Percentiles rank a stretch among this genome's conserved stretches.
Conservation (phyloP, 1,140 invertebrate species). For the Gryon sp. region DNA sequence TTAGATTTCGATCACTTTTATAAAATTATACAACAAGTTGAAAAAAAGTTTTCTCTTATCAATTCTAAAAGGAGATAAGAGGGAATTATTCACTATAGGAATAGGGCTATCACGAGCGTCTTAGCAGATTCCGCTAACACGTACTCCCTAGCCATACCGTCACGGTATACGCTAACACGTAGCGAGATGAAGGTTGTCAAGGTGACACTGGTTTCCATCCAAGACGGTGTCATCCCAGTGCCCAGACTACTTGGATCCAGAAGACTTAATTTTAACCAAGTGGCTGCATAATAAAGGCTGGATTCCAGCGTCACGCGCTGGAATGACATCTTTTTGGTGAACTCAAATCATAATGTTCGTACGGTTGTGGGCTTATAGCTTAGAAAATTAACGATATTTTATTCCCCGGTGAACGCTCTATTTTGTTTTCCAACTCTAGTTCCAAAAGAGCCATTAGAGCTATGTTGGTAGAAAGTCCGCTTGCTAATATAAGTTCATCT, state of each 20-base stretch:
- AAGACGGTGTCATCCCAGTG: no score
- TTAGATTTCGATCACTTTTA: conserved; percentile 22
- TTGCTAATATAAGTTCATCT: conserved; percentile 24
- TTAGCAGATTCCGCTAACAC: conserved; percentile 15
- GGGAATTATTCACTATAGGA: conserved; percentile 19
- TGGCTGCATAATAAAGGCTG: no score
- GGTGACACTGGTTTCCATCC: conserved; percentile 20
- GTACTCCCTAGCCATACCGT: conserved; percentile 18
- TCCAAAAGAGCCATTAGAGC: conserved; percentile 19
- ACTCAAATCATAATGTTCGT: no score
- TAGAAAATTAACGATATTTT: no score
- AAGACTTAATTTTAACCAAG: no score
- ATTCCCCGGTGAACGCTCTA: no score
- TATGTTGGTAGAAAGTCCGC: conserved; percentile 20
- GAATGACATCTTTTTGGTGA: no score
- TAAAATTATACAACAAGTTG: conserved; percentile 21
- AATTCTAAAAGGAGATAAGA: conserved; percentile 17
- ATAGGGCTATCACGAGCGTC: conserved; percentile 22
- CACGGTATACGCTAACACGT: conserved; percentile 19
- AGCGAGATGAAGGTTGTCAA: conserved; percentile 20
- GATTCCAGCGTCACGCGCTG: no score
- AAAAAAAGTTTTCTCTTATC: conserved; percentile 21
- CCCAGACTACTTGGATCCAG: no score
- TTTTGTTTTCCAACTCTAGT: no score
- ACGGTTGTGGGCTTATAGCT: no score